Evolutionary conservation across 2,888 invertebrate species (phyloP).

Genomic region (Agriopis aurantiaria): DNA sequence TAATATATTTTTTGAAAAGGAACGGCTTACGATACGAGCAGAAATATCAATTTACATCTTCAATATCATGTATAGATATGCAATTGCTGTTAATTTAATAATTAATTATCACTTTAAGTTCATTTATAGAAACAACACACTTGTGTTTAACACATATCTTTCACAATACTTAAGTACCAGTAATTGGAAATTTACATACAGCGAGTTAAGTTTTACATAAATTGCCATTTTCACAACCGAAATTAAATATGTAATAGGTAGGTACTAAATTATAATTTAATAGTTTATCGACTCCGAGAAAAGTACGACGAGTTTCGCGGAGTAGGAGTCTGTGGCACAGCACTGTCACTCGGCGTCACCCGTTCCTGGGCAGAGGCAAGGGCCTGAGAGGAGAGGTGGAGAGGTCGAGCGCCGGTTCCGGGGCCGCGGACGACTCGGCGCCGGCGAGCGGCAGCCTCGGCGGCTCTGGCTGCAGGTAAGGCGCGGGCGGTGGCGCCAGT

Average conservation of each 20-base stretch:
- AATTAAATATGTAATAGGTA: conserved; percentile 84
- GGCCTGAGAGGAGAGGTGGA: conserved; percentile 65
- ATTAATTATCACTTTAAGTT: conserved; percentile 69
- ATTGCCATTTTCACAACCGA: conserved; percentile 87
- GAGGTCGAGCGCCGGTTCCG: conserved; percentile 77
- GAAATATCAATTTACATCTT: conserved; percentile 31
- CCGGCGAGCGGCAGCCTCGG: background rate
- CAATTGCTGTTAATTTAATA: conserved; percentile 55
- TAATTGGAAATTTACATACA: conserved; percentile 79
- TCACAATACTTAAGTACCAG: conserved; percentile 77
- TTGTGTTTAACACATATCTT: conserved; percentile 82
- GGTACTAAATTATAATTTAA: conserved; percentile 80
- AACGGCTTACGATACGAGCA: conserved; percentile 25
- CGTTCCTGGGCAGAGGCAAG: conserved; percentile 54
- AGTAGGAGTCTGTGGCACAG: conserved; percentile 71
- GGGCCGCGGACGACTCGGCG: conserved; percentile 59
- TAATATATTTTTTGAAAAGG: conserved; percentile 38
- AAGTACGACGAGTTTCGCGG: conserved; percentile 60
- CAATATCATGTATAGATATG: conserved; percentile 65
- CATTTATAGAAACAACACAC: conserved; percentile 68
- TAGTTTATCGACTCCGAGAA: conserved; percentile 65
- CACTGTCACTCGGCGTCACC: conserved; percentile 77
- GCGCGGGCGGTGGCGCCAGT: conserved; percentile 22
- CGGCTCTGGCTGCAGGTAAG: conserved; percentile 27
- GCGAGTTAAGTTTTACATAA: conserved; percentile 81